A percentile compares a stretch with the other conserved stretches of the same genome.
phyloP scores from a whole-genome alignment of 2,888 invertebrate genomes.

The Drosophila crucigera region DNA sequence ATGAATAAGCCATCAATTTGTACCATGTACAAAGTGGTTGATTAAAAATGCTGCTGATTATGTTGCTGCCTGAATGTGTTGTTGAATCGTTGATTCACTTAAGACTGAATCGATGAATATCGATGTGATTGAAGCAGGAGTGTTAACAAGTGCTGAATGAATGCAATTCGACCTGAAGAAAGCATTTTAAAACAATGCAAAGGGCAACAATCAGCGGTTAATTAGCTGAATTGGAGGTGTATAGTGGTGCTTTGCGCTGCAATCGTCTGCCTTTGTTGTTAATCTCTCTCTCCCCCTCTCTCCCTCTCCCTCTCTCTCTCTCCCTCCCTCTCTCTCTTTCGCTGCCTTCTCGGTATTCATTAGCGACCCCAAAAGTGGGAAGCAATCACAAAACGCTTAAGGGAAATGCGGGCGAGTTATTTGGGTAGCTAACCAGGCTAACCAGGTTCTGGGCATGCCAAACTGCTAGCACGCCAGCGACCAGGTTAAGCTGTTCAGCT shows the following conservation, averaged over 20 bases:
- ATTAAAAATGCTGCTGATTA: not conserved
- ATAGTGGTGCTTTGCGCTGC: not conserved
- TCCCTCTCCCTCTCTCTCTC: no score
- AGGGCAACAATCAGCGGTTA: not conserved
- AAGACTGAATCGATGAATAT: not conserved
- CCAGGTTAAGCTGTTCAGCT: slow-evolving; percentile 19
- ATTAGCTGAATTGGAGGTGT: not conserved
- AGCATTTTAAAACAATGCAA: not conserved
- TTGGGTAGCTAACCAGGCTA: slow-evolving; percentile 16
- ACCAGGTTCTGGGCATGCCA: not conserved
- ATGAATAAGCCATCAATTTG: not conserved
- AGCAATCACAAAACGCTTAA: slow-evolving; percentile 56
- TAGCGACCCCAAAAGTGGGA: slow-evolving; percentile 37
- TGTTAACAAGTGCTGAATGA: not conserved
- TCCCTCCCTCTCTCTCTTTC: not conserved
- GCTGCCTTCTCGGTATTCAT: slow-evolving; percentile 8
- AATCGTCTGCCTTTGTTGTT: not conserved
- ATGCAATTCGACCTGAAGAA: not conserved
- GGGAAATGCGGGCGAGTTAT: slow-evolving; percentile 41
- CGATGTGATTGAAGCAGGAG: not conserved
- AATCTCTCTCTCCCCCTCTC: not conserved
- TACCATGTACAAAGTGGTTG: not conserved
- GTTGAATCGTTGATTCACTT: not conserved
- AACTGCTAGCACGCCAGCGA: slow-evolving; percentile 3
- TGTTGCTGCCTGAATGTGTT: not conserved